Evolutionary conservation across 2,888 invertebrate species (phyloP).

Genomic region (Hypomecis punctinalis): DNA sequence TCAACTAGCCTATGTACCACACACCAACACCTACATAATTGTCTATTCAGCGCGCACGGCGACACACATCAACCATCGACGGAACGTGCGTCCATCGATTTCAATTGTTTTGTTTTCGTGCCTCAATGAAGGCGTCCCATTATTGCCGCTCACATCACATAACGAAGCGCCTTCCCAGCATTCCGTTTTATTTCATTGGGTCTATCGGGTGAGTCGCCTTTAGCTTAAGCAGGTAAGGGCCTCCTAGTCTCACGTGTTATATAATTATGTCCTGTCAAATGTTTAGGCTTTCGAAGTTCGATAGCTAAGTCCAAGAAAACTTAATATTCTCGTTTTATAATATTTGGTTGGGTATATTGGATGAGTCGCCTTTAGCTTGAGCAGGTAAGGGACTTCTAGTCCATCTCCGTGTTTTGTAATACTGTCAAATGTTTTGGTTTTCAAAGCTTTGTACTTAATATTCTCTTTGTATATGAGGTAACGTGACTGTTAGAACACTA

Average conservation of each 20-base stretch:
- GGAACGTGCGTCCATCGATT: slow-evolving; percentile 42
- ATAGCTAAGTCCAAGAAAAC: too few relatives aligned
- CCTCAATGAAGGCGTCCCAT: slow-evolving; percentile 34
- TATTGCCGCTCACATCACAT: slow-evolving; percentile 16
- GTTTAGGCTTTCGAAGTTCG: too few relatives aligned
- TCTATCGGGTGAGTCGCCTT: neutral
- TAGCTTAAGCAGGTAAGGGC: neutral
- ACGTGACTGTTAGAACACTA: too few relatives aligned
- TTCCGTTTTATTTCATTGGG: slow-evolving; percentile 7
- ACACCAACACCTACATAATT: slow-evolving; percentile 6
- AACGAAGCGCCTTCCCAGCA: slow-evolving; percentile 10
- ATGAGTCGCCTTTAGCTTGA: neutral
- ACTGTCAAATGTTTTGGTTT: too few relatives aligned
- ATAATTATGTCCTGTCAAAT: too few relatives aligned
- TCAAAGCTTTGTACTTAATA: too few relatives aligned
- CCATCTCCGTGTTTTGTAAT: too few relatives aligned
- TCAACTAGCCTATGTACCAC: neutral
- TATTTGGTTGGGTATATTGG: neutral
- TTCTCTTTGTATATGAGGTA: too few relatives aligned
- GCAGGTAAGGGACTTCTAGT: neutral
- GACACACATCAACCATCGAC: slow-evolving; percentile 23
- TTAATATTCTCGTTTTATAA: too few relatives aligned
- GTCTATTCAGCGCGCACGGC: slow-evolving; percentile 18
- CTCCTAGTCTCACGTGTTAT: too few relatives aligned
- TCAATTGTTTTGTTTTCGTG: slow-evolving; percentile 48